Percentiles rank a stretch among this genome's conserved stretches.
Evolutionary conservation across 2,797 vertebrate genomes (phyloP).

Genomic region (Nannoperca australis): DNA sequence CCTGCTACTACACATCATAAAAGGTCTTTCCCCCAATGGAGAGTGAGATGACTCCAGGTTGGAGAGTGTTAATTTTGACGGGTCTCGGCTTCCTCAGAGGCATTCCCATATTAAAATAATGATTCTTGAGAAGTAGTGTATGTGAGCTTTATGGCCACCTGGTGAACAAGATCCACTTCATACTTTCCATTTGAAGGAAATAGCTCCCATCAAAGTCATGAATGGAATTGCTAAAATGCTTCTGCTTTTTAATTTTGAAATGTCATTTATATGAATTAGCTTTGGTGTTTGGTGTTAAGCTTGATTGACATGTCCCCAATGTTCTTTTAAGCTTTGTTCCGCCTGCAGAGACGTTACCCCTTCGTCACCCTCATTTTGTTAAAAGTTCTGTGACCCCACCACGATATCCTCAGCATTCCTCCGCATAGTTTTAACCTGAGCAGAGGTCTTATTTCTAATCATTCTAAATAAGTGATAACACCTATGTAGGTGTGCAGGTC

Average conservation of each 20-base stretch:
- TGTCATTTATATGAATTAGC: slow-evolving; percentile 16
- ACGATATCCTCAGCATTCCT: background rate
- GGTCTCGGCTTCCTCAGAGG: slow-evolving; percentile 29
- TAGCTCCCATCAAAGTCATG: slow-evolving; percentile 17
- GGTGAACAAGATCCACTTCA: slow-evolving; percentile 18
- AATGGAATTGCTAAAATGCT: slow-evolving; percentile 3
- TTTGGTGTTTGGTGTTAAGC: slow-evolving; percentile 7
- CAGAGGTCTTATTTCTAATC: background rate
- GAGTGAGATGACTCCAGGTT: slow-evolving; percentile 22
- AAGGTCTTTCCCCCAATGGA: background rate
- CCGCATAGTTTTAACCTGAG: background rate
- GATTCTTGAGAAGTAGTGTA: slow-evolving; percentile 35
- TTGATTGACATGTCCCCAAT: background rate
- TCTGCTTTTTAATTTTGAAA: slow-evolving; percentile 31
- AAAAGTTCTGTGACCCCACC: background rate
- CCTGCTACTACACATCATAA: slow-evolving; percentile 16
- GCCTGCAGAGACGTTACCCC: background rate
- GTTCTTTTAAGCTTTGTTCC: background rate
- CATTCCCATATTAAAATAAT: slow-evolving; percentile 39
- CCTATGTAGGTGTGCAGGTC: background rate
- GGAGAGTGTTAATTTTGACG: slow-evolving; percentile 36
- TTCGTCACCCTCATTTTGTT: background rate
- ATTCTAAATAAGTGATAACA: slow-evolving; percentile 4
- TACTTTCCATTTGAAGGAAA: slow-evolving; percentile 15
- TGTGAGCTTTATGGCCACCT: slow-evolving; percentile 35